phyloP scores from a whole-genome alignment of 2,113 vertebrate genomes.

The Clupea harengus region DNA sequence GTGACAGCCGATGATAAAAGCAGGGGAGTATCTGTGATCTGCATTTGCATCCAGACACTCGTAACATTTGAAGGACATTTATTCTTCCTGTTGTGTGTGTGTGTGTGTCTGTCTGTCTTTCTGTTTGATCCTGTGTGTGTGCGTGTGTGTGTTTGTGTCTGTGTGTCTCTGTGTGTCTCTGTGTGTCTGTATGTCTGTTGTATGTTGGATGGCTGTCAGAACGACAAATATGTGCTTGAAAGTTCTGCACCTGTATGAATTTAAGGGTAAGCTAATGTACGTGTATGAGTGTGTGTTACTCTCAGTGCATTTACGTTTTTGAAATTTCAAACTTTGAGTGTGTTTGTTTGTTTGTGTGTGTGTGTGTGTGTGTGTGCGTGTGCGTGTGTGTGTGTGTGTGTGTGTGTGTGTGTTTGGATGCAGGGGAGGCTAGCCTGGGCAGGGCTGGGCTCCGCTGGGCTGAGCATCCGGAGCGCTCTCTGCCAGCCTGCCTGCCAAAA shows the following conservation, averaged over 20 bases:
- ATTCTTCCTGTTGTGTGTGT: background rate
- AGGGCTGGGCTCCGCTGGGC: background rate
- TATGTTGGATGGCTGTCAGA: background rate
- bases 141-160: background rate
- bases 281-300: background rate
- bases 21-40: background rate
- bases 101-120: background rate
- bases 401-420: background rate
- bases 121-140: background rate
- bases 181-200: background rate
- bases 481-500: slow-evolving; percentile 6
- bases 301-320: no score
- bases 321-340: no score
- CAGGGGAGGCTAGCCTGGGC: background rate
- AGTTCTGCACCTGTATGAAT: background rate
- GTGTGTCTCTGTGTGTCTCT: background rate
- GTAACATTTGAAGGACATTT: background rate
- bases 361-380: background rate
- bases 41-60: background rate
- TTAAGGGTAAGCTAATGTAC: background rate
- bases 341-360: background rate
- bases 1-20: background rate
- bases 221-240: no score
- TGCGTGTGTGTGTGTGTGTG: background rate
- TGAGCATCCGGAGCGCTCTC: background rate